These are phyloP conservation scores for Nycticryphes semicollaris DNA, from an alignment of 2,113 vertebrate species.

Conservation along the genomic window DNA sequence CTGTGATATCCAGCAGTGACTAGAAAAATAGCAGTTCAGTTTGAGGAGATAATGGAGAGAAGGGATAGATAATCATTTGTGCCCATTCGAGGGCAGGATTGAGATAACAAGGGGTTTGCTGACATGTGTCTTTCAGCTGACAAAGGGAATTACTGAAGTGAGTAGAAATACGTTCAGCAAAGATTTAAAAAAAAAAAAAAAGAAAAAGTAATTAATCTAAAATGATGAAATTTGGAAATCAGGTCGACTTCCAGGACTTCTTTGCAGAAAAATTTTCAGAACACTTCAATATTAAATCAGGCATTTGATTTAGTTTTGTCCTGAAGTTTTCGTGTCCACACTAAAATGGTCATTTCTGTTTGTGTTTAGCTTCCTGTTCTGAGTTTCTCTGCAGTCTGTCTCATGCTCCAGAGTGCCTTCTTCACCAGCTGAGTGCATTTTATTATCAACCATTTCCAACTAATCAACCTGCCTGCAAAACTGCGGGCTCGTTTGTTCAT, in stretches of 20 bases:
- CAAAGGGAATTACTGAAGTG: neutral
- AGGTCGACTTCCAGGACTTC: neutral
- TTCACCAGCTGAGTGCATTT: neutral
- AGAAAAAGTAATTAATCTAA: neutral
- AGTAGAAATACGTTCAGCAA: neutral
- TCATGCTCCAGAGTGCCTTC: neutral
- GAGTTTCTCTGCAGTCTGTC: neutral
- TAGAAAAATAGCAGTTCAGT: neutral
- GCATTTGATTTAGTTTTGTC: neutral
- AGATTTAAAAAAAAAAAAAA: too few species aligned
- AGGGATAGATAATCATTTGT: neutral
- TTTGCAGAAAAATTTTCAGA: neutral
- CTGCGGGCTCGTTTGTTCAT: neutral
- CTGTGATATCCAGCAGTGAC: neutral
- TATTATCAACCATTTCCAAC: neutral
- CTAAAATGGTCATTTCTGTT: neutral
- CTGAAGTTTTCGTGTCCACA: neutral
- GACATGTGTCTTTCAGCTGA: neutral
- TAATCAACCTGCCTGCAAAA: neutral
- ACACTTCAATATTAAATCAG: neutral
- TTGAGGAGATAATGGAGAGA: neutral
- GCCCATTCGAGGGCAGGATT: neutral
- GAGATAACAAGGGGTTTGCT: neutral
- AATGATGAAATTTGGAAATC: neutral
- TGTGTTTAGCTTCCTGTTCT: neutral